Evolutionary conservation across 2,113 vertebrate genomes (phyloP).

Genomic region (Lycaon pictus): DNA sequence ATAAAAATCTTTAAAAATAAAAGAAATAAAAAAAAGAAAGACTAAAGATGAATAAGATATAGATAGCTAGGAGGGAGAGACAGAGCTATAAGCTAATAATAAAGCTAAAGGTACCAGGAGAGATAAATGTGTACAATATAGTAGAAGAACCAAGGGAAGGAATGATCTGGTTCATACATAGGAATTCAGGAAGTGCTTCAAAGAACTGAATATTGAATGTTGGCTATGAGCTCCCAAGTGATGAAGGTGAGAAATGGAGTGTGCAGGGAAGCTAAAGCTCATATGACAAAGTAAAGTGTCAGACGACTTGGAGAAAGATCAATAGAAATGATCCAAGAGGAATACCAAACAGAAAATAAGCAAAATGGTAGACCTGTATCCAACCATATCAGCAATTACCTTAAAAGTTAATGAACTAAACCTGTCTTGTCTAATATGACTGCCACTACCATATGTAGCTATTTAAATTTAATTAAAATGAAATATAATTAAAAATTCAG

Average conservation of each 20-base stretch:
- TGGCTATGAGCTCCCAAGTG: background rate
- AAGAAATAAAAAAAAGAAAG: no score
- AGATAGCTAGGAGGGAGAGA: background rate
- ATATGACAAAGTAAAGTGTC: background rate
- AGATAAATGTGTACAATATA: background rate
- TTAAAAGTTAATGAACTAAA: constrained; percentile 16
- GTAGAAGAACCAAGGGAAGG: background rate
- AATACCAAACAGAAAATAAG: constrained; percentile 11
- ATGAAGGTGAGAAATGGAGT: background rate
- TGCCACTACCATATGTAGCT: background rate
- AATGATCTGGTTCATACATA: background rate
- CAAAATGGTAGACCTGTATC: background rate
- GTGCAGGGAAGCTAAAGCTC: background rate
- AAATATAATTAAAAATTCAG: background rate
- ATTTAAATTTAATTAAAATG: background rate
- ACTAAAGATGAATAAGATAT: background rate
- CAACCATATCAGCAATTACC: background rate
- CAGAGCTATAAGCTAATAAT: background rate
- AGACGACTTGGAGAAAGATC: background rate
- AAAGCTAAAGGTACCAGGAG: background rate
- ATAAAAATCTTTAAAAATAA: no score
- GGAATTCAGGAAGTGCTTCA: constrained; percentile 17
- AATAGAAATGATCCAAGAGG: background rate
- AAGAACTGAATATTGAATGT: background rate
- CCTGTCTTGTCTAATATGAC: background rate